Evolutionary conservation across 2,797 vertebrate genomes (phyloP), one percentile per base, ranked within the genome.

Genomic region (Semaprochilodus insignis): DNA sequence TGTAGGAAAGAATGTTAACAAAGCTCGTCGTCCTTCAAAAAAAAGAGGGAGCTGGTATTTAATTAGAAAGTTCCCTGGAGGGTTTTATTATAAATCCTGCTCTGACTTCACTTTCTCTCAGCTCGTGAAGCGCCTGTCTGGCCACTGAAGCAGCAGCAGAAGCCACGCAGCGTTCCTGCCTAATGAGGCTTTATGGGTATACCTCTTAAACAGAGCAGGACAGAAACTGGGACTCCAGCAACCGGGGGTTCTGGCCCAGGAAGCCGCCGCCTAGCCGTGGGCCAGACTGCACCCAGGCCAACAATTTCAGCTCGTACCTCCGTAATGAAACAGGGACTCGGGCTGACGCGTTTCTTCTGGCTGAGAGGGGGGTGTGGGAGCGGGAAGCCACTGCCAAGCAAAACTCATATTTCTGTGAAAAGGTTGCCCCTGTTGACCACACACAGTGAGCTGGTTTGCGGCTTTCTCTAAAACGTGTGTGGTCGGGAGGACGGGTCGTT

Each of bases 121-220:
- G 91, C 88, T 90, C 88, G 88, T 77, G 84, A 86, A 93, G 89
- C 85, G 88, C 92, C 92, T 90, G 91, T 74, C 91, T 92, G 87
- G 91, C 90, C 92, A 89, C 88, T 88, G 90, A 91, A 92, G 89
- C 87, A 89, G 87, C 90, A 89, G 89, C 90, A 91, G 77, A 71
- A 34, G 85, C 66, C 51, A 23, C 31, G 23, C 51, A 60, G 10
- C 36, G 52, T 73, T 67, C 21, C 55, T 69, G 60, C 88, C 84
- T 94, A 94, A 95, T 95, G 92, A 93, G 88, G 80, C 91, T 94
- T 95, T 94, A 95, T 93, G 90, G 92, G 87, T 91, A 90, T 88
- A 92, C 90, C 91, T 93, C 90, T 94, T 92, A 92, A 94, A 92
- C 88, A 86, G 90, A 89, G 88, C 85, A 83, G 84, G 90, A 91